A percentile compares a stretch with the other conserved stretches of the same genome.
phyloP scores from a whole-genome alignment of 2,888 invertebrate genomes.

The Melinopterus prodromus region DNA sequence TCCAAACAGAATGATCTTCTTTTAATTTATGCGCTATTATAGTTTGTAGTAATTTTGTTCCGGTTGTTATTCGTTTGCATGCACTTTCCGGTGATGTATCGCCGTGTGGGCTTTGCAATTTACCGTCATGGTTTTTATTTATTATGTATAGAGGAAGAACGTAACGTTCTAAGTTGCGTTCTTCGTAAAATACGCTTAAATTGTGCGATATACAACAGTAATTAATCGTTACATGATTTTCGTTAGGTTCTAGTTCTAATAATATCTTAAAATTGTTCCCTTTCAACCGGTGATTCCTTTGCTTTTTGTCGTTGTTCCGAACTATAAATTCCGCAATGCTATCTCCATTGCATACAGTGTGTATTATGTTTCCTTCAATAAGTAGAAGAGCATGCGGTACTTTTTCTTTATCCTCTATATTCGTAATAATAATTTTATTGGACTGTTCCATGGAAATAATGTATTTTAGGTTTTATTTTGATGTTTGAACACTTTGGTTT shows the following conservation, averaged over 20 bases:
- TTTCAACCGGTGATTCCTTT: constrained; percentile 66
- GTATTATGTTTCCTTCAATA: constrained; percentile 45
- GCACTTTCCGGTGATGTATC: constrained; percentile 73
- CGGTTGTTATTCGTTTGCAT: constrained; percentile 77
- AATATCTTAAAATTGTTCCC: constrained; percentile 71
- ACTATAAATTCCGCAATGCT: not conserved
- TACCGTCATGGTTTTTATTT: constrained; percentile 75
- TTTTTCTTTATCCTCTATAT: constrained; percentile 44
- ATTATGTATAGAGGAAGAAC: constrained; percentile 86
- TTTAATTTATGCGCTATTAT: constrained; percentile 87
- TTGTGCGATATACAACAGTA: constrained; percentile 63
- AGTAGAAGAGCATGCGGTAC: constrained; percentile 47
- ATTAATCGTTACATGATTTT: constrained; percentile 70
- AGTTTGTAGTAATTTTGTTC: constrained; percentile 83
- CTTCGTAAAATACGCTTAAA: constrained; percentile 66
- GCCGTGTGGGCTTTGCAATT: constrained; percentile 70
- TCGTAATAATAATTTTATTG: constrained; percentile 41
- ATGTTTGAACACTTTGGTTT: not conserved
- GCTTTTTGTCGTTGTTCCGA: constrained; percentile 57
- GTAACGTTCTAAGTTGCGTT: constrained; percentile 66
- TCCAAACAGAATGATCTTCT: constrained; percentile 75
- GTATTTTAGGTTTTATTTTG: too few species aligned
- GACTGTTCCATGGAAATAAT: not conserved
- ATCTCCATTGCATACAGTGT: constrained; percentile 29
- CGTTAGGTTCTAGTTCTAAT: constrained; percentile 69